Evolutionary conservation across 2,888 invertebrate genomes (phyloP).

Genomic region (Erannis defoliaria): DNA sequence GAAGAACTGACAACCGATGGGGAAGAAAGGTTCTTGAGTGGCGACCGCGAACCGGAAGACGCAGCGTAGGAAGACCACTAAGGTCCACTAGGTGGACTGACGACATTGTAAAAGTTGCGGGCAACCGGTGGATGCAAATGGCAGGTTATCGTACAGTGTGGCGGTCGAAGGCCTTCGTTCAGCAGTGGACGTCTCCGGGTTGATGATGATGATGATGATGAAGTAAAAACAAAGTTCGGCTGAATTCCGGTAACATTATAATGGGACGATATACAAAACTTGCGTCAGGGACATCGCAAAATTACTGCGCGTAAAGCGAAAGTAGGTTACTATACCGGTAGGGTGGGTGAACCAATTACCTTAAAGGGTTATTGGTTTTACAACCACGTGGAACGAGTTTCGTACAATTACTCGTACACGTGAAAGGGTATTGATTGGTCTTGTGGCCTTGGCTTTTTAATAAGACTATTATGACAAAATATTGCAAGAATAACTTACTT

Average conservation of each 20-base stretch:
- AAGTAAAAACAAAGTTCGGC: neutral
- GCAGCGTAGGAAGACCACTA: too few relatives aligned
- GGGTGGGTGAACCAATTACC: constrained; percentile 9
- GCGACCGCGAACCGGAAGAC: too few relatives aligned
- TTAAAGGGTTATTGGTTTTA: constrained; percentile 16
- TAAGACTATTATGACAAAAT: neutral
- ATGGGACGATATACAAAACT: neutral
- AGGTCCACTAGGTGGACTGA: too few relatives aligned
- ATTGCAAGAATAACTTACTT: neutral
- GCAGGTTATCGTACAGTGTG: too few relatives aligned
- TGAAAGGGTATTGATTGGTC: constrained; percentile 4
- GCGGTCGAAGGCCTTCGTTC: too few relatives aligned
- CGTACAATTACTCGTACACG: constrained; percentile 4
- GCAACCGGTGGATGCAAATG: too few relatives aligned
- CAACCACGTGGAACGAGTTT: constrained; percentile 1
- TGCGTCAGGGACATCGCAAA: constrained; percentile 4
- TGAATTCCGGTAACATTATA: neutral
- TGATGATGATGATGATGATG: too few relatives aligned
- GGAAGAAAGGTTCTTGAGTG: too few relatives aligned
- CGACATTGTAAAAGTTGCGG: too few relatives aligned
- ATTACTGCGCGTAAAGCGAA: neutral
- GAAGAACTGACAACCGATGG: too few relatives aligned
- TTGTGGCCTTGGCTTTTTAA: neutral
- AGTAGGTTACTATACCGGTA: constrained; percentile 3
- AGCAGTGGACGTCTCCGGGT: too few relatives aligned